Conservation (phyloP, 2,113 vertebrate genomes). For the Bolborhynchus lineola region DNA sequence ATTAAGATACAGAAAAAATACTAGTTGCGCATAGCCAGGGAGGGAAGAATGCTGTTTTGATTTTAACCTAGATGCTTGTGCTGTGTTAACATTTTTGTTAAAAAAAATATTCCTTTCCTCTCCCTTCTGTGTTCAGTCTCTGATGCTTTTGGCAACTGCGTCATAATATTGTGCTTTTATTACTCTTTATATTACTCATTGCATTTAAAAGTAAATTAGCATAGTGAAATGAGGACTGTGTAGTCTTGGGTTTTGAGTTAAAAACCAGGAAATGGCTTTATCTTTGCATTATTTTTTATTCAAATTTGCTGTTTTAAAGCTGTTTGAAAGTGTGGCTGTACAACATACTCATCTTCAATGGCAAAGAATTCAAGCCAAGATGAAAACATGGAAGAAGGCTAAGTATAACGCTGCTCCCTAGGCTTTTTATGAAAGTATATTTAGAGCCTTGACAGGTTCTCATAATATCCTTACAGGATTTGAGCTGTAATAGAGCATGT, state of each 20-base stretch:
- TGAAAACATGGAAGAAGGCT: background rate
- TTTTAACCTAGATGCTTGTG: background rate
- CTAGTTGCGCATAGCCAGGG: background rate
- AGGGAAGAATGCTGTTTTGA: background rate
- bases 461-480: background rate
- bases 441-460: background rate
- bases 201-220: background rate
- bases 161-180: background rate
- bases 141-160: background rate
- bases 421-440: background rate
- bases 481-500: background rate
- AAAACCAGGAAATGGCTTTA: background rate
- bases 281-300: background rate
- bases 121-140: background rate
- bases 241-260: background rate
- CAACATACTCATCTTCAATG: background rate
- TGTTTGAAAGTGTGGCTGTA: background rate
- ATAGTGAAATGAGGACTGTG: background rate
- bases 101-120: background rate
- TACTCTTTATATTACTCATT: background rate
- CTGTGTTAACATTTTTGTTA: background rate
- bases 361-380: background rate
- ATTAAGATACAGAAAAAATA: background rate
- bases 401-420: background rate
- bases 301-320: background rate